Percentiles rank a stretch among this genome's conserved stretches.
Evolutionary conservation across 2,113 vertebrate species (phyloP).

Genomic region (Coptodon bakossiorum): DNA sequence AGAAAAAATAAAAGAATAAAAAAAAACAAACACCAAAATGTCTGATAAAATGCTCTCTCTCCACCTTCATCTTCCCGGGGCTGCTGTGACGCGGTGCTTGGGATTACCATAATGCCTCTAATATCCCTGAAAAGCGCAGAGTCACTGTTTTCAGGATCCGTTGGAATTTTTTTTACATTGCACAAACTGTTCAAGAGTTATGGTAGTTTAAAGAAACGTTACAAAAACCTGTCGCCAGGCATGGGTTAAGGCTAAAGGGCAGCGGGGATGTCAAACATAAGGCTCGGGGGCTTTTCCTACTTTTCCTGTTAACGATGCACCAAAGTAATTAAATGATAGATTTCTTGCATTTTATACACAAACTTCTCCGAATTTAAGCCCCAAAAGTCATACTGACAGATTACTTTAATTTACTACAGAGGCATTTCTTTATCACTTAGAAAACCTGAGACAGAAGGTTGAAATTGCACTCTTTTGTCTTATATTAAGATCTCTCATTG

Average conservation of each 20-base stretch:
- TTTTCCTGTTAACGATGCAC: neutral
- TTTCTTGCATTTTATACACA: neutral
- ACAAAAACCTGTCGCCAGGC: neutral
- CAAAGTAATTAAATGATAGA: neutral
- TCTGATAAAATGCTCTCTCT: neutral
- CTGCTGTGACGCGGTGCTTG: rapidly evolving
- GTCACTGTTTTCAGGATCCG: neutral
- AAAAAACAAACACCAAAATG: neutral
- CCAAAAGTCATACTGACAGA: neutral
- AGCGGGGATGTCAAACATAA: neutral
- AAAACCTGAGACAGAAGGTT: neutral
- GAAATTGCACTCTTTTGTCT: neutral
- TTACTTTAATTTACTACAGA: neutral
- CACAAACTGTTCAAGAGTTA: neutral
- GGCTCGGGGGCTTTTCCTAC: neutral
- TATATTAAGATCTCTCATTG: neutral
- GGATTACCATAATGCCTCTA: neutral
- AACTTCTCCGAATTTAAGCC: neutral
- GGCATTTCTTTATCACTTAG: neutral
- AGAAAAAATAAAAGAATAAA: neutral
- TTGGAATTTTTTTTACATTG: neutral
- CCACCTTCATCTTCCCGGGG: neutral
- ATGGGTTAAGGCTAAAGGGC: neutral
- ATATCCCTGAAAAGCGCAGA: neutral
- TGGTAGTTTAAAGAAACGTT: neutral